Evolutionary conservation across 2,113 vertebrate species (phyloP).

Genomic region (Porphyrio hochstetteri): DNA sequence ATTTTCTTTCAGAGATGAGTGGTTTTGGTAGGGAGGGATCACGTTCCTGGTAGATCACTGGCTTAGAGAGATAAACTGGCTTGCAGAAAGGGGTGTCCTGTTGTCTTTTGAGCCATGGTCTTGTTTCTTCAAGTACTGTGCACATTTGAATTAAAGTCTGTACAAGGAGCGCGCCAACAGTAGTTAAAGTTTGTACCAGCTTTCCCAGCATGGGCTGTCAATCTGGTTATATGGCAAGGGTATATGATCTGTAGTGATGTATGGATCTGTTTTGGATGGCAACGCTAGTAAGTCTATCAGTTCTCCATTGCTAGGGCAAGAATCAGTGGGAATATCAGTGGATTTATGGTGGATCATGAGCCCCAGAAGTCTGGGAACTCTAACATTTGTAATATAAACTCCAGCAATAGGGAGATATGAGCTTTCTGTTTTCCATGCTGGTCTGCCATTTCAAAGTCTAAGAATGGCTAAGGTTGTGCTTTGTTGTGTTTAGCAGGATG

Average conservation of each 20-base stretch:
- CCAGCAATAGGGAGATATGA: accelerated
- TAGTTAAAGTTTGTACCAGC: conserved; percentile 34
- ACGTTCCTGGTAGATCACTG: not conserved
- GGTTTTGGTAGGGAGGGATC: not conserved
- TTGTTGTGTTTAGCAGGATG: not conserved
- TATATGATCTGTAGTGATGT: conserved; percentile 25
- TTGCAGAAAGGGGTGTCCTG: not conserved
- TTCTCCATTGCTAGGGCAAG: not conserved
- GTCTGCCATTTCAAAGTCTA: not conserved
- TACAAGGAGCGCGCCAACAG: conserved; percentile 18
- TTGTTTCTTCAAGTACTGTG: not conserved
- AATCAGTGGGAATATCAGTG: not conserved
- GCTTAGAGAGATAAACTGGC: not conserved
- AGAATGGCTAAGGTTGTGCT: not conserved
- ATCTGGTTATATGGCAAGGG: conserved; percentile 27
- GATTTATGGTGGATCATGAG: not conserved
- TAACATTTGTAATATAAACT: not conserved
- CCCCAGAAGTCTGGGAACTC: not conserved
- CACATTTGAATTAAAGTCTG: conserved; percentile 27
- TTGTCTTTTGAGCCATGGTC: not conserved
- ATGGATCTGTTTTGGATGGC: not conserved
- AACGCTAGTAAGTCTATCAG: not conserved
- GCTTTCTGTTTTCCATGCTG: not conserved
- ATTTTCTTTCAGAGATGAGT: conserved; percentile 16
- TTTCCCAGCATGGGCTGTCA: conserved; percentile 56